Percentiles rank a stretch among this genome's conserved stretches.
These are phyloP conservation scores for Cnemophilus loriae DNA, from an alignment of 2,113 vertebrate genomes.

Conservation along the genomic window DNA sequence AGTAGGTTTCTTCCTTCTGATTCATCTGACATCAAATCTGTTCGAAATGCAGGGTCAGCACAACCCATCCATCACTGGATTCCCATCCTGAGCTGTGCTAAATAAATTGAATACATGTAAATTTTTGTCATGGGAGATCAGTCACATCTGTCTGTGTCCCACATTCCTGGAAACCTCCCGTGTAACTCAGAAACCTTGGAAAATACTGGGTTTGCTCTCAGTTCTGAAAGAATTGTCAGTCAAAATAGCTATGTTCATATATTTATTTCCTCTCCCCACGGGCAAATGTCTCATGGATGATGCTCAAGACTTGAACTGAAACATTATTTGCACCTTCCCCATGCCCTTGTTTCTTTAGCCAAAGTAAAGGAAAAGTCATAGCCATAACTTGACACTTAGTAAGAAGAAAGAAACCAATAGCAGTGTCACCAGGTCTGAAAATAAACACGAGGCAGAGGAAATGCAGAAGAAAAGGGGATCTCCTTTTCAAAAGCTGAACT, in stretches of 20 bases:
- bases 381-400: background rate
- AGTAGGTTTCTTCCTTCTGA: background rate
- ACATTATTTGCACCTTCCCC: background rate
- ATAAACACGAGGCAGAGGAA: background rate
- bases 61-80: background rate
- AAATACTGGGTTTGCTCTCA: background rate
- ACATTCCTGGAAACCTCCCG: background rate
- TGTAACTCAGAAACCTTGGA: background rate
- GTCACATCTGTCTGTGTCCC: background rate
- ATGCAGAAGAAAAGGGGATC: background rate
- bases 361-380: background rate
- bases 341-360: background rate
- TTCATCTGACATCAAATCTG: background rate
- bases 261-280: background rate
- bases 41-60: background rate
- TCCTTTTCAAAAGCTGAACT: background rate
- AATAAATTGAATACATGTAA: fast-evolving
- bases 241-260: background rate
- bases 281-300: background rate
- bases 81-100: background rate
- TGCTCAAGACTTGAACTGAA: background rate
- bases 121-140: background rate
- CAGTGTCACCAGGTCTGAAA: background rate
- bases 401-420: background rate
- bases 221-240: background rate